phyloP scores from a whole-genome alignment of 2,888 invertebrate genomes.

The Masnerella sp. region DNA sequence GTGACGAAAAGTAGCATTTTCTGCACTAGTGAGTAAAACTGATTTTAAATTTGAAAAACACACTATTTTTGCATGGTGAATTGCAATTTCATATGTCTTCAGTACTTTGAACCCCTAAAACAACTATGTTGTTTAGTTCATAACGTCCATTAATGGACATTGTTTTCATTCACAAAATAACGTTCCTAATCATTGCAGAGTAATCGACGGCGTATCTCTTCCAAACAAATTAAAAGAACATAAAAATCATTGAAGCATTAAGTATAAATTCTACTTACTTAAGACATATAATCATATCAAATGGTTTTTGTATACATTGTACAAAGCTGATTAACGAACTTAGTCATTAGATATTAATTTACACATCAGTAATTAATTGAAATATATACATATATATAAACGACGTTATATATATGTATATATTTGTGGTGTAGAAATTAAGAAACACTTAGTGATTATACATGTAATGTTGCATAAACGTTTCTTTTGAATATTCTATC shows the following conservation, averaged over 20 bases:
- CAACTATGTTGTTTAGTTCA: too few species aligned
- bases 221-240: conserved; percentile 62
- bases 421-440: conserved; percentile 59
- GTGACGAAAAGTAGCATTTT: too few species aligned
- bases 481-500: conserved; percentile 7
- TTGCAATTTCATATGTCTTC: too few species aligned
- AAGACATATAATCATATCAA: conserved; percentile 75
- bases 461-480: conserved; percentile 43
- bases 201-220: conserved; percentile 69
- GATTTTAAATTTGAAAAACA: too few species aligned
- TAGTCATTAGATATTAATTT: conserved; percentile 75
- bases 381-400: conserved; percentile 43
- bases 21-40: too few species aligned
- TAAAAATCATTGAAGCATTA: conserved; percentile 50
- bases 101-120: too few species aligned
- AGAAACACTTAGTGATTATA: conserved; percentile 62
- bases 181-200: conserved; percentile 72
- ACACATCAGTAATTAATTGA: conserved; percentile 65
- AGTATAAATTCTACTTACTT: conserved; percentile 60
- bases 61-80: too few species aligned
- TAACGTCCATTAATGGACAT: too few species aligned
- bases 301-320: conserved; percentile 74
- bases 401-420: conserved; percentile 49
- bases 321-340: conserved; percentile 72
- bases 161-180: conserved; percentile 71